Evolutionary conservation across 2,113 vertebrate genomes (phyloP).

Genomic region (Labrus mixtus): DNA sequence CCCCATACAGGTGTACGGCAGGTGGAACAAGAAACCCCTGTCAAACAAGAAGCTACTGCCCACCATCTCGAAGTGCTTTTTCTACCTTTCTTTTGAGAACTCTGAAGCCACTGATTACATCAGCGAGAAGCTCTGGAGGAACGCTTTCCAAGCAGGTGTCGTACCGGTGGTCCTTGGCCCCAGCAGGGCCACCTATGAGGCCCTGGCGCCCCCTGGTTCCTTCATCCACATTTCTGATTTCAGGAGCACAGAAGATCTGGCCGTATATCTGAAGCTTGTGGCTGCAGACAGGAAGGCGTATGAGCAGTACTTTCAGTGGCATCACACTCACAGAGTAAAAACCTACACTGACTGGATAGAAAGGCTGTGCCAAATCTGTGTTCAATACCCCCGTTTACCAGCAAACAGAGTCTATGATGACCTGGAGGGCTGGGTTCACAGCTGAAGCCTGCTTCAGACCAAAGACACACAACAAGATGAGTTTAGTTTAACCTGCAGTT

Average conservation of each 20-base stretch:
- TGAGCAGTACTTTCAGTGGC: slow-evolving; percentile 80
- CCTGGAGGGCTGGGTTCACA: slow-evolving; percentile 85
- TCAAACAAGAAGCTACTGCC: slow-evolving; percentile 37
- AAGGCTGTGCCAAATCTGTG: slow-evolving; percentile 83
- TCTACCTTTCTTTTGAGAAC: slow-evolving; percentile 90
- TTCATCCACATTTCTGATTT: slow-evolving; percentile 88
- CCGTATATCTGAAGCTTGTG: slow-evolving; percentile 60
- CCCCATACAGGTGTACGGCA: slow-evolving; percentile 74
- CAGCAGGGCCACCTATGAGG: slow-evolving; percentile 75
- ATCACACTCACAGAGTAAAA: slow-evolving; percentile 51
- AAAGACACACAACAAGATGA: no score
- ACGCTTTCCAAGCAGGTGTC: slow-evolving; percentile 70
- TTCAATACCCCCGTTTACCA: slow-evolving; percentile 73
- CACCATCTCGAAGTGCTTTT: slow-evolving; percentile 78
- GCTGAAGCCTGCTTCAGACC: slow-evolving; percentile 5
- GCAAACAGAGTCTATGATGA: slow-evolving; percentile 76
- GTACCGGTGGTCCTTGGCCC: slow-evolving; percentile 84
- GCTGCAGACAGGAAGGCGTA: slow-evolving; percentile 67
- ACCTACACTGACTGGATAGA: slow-evolving; percentile 68
- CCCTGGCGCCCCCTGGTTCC: slow-evolving; percentile 75
- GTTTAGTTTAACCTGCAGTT: no score
- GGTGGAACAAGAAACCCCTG: slow-evolving; percentile 46
- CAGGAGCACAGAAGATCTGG: slow-evolving; percentile 64
- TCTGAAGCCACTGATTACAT: slow-evolving; percentile 83
- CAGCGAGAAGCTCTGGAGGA: slow-evolving; percentile 86